Conservation (phyloP, 2,797 vertebrate genomes). For the Gymnothorax javanicus region DNA sequence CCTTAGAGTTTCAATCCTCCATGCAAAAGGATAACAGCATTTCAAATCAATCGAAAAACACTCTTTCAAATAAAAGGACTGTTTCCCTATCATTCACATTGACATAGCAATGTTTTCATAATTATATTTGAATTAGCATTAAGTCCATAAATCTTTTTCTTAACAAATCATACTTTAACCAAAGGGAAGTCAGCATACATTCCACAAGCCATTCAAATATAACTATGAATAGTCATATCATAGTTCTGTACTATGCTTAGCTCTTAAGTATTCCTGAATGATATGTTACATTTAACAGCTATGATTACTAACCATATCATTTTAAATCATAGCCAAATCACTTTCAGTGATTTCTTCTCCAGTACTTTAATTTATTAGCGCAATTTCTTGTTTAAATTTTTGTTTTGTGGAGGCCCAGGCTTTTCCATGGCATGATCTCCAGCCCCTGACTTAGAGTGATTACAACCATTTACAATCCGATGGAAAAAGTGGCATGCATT, state of each 20-base stretch:
- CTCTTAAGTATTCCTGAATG: not conserved
- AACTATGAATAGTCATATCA: not conserved
- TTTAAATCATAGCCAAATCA: not conserved
- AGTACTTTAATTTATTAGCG: not conserved
- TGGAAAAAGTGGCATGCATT: not conserved
- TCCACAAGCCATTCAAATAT: not conserved
- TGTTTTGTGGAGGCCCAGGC: not conserved
- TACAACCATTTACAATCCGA: not conserved
- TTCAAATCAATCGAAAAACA: not conserved
- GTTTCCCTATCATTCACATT: constrained; percentile 6
- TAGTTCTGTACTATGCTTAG: not conserved
- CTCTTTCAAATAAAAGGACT: constrained; percentile 1
- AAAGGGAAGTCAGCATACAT: not conserved
- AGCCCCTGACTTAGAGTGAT: not conserved
- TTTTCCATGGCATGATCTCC: not conserved
- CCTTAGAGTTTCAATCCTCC: not conserved
- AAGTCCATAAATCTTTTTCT: not conserved
- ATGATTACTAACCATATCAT: not conserved
- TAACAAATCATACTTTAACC: not conserved
- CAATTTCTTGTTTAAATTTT: not conserved
- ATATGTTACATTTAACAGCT: not conserved
- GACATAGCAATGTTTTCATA: not conserved
- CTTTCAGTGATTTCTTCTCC: not conserved
- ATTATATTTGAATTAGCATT: not conserved
- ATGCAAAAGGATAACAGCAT: not conserved